Base-by-base conservation (phyloP, 2,888 invertebrate species). In the Serripes groenlandicus region DNA sequence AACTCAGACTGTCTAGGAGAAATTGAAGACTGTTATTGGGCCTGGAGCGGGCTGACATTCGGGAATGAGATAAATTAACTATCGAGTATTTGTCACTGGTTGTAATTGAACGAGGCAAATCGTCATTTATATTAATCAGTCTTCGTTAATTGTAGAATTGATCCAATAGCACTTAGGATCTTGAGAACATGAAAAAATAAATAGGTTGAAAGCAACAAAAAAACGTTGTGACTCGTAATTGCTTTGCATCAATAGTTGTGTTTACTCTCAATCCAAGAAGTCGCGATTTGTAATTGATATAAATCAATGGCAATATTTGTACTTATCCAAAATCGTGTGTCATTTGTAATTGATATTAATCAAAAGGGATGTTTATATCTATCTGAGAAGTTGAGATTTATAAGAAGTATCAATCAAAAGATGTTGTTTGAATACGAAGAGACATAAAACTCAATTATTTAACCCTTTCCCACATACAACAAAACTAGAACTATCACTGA, bases 21-120 rank as follows among this genome's bases (percentile, higher is more conserved):
- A 9, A 66, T 66, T 37, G 66, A 66, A 26, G 42, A 23, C 26
- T 66, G 28, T 42, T 66, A 23, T 66, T 37, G 42, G 42, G 26
- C 42, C 26, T n/a, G 42, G 42, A 35, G 4, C 66, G 42, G 34
- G 42, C 66, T 66, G 66, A 66, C 66, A 42, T 66, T 66, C 28
- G 4, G 42, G 52, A 54, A 30, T 28, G 49, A 70, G 32, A 70
- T 70, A 49, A 70, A 70, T 70, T 30, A 52, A 70, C 54, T 70
- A 70, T 70, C 70, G 70, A 70, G 70, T 70, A 30, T 34, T 70
- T 70, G 70, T 70, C 70, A 70, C 54, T 15, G 32, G 30, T 49
- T 52, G 54, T 70, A 70, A 70, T 70, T 70, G 54, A 52, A 70
- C 54, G 49, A 70, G 49, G 54, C 49, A 54, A 54, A 49, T 70